Percentiles rank a stretch among this genome's conserved stretches.
Conservation (phyloP, 2,797 vertebrate genomes). For the Pseudochirops cupreus region DNA sequence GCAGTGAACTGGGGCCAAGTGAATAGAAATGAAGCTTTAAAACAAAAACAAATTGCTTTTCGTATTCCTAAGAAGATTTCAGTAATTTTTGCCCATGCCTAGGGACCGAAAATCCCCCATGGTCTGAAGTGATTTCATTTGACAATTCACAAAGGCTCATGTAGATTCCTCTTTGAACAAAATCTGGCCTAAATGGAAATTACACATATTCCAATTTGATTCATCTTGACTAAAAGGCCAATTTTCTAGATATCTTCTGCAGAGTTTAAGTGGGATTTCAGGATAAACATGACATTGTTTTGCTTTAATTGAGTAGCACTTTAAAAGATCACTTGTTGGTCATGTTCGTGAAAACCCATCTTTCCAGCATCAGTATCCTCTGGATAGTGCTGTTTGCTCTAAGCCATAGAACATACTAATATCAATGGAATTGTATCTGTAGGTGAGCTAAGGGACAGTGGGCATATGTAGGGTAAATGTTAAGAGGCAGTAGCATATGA, state of each 20-base stretch:
- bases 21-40: background rate
- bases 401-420: background rate
- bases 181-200: background rate
- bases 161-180: background rate
- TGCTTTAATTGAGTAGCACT: background rate
- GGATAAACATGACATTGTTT: background rate
- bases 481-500: background rate
- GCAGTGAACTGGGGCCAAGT: background rate
- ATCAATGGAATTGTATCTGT: background rate
- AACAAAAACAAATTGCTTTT: background rate
- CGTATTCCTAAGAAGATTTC: background rate
- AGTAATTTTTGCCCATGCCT: background rate
- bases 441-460: too few species aligned
- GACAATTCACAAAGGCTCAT: background rate
- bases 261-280: background rate
- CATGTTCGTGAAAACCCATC: background rate
- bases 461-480: fast-evolving
- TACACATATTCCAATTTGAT: background rate
- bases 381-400: background rate
- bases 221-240: background rate
- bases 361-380: background rate
- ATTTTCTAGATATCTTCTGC: background rate
- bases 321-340: background rate
- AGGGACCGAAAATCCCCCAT: background rate
- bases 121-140: background rate